Evolutionary conservation across 2,888 invertebrate species (phyloP).

Genomic region (Diaphora mendica): DNA sequence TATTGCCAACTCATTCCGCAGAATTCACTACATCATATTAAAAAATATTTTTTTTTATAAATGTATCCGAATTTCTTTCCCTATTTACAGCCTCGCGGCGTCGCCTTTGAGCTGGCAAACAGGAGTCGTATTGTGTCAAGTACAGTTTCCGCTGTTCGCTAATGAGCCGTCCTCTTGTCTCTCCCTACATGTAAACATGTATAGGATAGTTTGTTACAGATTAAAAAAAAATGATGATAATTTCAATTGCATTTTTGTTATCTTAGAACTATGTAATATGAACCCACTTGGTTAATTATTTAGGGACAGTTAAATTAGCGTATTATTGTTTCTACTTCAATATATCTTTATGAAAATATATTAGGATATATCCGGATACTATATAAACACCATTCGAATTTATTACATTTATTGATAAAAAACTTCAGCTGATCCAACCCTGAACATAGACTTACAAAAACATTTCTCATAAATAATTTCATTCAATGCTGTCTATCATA

Average conservation of each 20-base stretch:
- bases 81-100: background rate
- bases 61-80: background rate
- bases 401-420: background rate
- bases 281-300: no score
- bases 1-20: no score
- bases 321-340: no score
- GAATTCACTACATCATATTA: no score
- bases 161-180: slow-evolving; percentile 40
- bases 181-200: slow-evolving; percentile 4
- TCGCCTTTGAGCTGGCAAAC: slow-evolving; percentile 23
- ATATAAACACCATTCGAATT: no score
- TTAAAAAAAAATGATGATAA: background rate
- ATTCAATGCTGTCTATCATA: background rate
- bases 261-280: no score
- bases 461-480: background rate
- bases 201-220: background rate
- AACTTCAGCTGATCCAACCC: background rate
- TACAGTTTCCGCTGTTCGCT: slow-evolving; percentile 27
- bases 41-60: background rate
- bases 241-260: background rate
- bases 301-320: no score
- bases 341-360: no score
- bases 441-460: background rate
- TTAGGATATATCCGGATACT: no score
- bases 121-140: slow-evolving; percentile 20